Evolutionary conservation across 2,888 invertebrate genomes (phyloP).

Genomic region (Amiota communis): DNA sequence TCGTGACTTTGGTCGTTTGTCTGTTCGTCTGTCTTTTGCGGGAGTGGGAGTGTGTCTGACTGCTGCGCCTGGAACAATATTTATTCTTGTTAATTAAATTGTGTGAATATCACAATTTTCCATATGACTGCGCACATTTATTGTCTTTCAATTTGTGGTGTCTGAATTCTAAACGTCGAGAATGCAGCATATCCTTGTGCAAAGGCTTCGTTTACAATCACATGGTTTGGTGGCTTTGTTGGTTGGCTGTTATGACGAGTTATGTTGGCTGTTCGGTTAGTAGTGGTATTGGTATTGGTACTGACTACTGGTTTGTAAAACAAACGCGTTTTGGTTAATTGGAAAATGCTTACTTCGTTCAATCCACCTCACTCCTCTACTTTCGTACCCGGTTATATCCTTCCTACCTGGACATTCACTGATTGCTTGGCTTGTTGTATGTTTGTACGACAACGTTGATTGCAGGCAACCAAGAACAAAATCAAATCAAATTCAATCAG

Average conservation of each 20-base stretch:
- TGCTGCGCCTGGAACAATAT: constrained; percentile 68
- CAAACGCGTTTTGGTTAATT: constrained; percentile 19
- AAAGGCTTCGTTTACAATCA: too few species aligned
- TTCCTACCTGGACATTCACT: not conserved
- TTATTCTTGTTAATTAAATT: constrained; percentile 73
- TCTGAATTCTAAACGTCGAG: constrained; percentile 33
- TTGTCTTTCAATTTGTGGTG: constrained; percentile 70
- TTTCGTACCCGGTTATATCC: too few species aligned
- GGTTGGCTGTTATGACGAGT: constrained; percentile 19
- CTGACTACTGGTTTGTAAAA: constrained; percentile 45
- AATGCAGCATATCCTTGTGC: too few species aligned
- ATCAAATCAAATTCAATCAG: too few species aligned
- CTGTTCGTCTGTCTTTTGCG: constrained; percentile 55
- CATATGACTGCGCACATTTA: constrained; percentile 69
- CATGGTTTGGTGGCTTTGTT: constrained; percentile 1
- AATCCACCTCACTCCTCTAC: too few species aligned
- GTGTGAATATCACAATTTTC: constrained; percentile 73
- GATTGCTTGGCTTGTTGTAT: constrained; percentile 18
- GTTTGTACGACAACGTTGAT: too few species aligned
- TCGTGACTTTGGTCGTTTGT: constrained; percentile 37
- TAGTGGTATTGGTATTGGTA: constrained; percentile 19
- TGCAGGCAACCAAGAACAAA: too few species aligned
- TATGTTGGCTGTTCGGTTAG: constrained; percentile 16
- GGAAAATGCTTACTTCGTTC: not conserved
- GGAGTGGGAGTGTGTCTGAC: constrained; percentile 37